These are phyloP conservation scores for Rhamnusium bicolor DNA, from an alignment of 2,888 invertebrate species.

Conservation along the genomic window DNA sequence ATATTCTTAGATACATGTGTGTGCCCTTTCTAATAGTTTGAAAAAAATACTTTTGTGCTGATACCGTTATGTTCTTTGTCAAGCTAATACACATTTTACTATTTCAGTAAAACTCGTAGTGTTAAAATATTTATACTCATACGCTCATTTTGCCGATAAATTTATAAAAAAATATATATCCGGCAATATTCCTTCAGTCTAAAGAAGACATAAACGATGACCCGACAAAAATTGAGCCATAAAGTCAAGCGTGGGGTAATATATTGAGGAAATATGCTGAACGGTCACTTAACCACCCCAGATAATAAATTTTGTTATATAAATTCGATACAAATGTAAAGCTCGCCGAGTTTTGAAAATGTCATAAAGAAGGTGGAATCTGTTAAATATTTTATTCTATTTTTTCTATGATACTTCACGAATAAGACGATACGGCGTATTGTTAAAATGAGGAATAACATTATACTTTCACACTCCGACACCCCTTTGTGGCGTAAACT, in stretches of 20 bases:
- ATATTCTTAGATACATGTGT: not conserved
- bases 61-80: not conserved
- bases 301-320: conserved; percentile 55
- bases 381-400: not conserved
- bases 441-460: too few species aligned
- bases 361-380: not conserved
- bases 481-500: too few species aligned
- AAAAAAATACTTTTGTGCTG: not conserved
- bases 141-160: not conserved
- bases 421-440: not conserved
- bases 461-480: too few species aligned
- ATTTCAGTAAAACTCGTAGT: not conserved
- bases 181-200: not conserved
- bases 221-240: conserved; percentile 58
- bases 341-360: not conserved
- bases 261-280: conserved; percentile 62
- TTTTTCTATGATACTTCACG: not conserved
- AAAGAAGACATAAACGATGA: conserved; percentile 59
- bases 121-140: not conserved
- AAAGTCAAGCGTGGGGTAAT: conserved; percentile 46
- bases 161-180: not conserved
- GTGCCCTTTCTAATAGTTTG: not conserved
- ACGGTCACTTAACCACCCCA: conserved; percentile 58
- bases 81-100: not conserved
- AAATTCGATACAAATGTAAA: conserved; percentile 51